A percentile compares a stretch with the other conserved stretches of the same genome.
Conservation (phyloP, 1,140 invertebrate genomes). For the Macrostomum lignano region DNA sequence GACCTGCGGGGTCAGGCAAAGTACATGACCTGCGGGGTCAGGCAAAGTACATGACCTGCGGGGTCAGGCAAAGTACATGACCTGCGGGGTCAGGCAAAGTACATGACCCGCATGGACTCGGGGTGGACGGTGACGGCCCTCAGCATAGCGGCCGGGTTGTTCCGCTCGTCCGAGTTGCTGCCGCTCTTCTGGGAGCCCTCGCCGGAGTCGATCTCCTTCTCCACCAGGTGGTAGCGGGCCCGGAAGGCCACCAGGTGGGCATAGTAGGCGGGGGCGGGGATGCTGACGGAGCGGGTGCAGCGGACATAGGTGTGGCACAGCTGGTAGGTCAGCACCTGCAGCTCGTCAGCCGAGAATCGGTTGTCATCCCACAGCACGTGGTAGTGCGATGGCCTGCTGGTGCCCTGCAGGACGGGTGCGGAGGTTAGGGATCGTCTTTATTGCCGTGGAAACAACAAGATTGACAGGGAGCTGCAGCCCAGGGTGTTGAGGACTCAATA, state of each 20-base stretch:
- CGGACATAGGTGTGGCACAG: conserved; percentile 98
- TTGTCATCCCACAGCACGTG: conserved; percentile 99
- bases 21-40: no score
- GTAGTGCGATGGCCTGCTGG: conserved; percentile 85
- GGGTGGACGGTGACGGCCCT: conserved; percentile 93
- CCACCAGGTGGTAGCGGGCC: conserved; percentile 89
- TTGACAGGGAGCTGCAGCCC: no score
- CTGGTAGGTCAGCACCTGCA: conserved; percentile 94
- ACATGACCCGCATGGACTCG: conserved; percentile 95
- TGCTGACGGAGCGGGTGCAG: conserved; percentile 89
- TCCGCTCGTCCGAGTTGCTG: conserved; percentile 77
- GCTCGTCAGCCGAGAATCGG: conserved; percentile 81
- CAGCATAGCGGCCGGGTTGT: conserved; percentile 84
- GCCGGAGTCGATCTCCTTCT: conserved; percentile 51
- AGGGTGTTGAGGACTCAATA: no score
- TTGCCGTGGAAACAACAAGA: no score
- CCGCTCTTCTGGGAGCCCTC: conserved; percentile 89
- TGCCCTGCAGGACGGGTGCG: no score
- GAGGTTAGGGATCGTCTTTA: no score
- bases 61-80: not conserved
- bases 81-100: conserved; percentile 47
- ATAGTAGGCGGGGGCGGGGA: conserved; percentile 96
- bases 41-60: no score
- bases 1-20: no score
- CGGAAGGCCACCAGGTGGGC: conserved; percentile 95